phyloP scores from a whole-genome alignment of 1,140 invertebrate species.

The Panagrolaimus sp. region DNA sequence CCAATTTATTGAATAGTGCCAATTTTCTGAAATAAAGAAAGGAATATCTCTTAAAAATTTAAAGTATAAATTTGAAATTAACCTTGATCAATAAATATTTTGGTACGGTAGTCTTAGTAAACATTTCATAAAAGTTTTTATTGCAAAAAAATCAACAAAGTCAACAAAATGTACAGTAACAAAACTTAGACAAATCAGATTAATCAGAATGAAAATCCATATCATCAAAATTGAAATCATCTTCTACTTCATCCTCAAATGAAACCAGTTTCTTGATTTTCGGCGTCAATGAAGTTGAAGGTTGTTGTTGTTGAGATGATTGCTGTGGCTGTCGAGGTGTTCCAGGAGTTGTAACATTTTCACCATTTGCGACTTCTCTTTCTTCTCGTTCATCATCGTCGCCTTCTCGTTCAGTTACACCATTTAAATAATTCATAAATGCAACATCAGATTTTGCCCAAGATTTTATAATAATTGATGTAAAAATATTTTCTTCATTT shows the following conservation, averaged over 20 bases:
- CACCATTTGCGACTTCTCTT: too few relatives aligned
- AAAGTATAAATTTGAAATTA: too few relatives aligned
- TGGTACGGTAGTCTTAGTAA: too few relatives aligned
- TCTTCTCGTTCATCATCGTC: too few relatives aligned
- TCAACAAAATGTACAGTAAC: background rate
- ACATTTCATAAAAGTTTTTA: too few relatives aligned
- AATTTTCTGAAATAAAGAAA: too few relatives aligned
- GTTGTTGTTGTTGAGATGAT: background rate
- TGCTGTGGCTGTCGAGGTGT: background rate
- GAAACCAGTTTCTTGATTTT: background rate
- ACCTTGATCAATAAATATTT: too few relatives aligned
- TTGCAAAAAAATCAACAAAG: background rate
- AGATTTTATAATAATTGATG: background rate
- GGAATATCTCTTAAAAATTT: too few relatives aligned
- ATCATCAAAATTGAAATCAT: background rate
- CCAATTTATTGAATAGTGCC: too few relatives aligned
- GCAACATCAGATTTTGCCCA: constrained; percentile 1
- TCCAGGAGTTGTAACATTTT: too few relatives aligned
- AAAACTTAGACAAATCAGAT: background rate
- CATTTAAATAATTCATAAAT: background rate
- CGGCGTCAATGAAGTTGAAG: background rate
- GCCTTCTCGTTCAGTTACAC: background rate
- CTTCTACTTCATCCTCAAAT: background rate
- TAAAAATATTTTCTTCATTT: background rate
- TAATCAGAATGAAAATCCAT: constrained; percentile 12